Evolutionary conservation across 2,113 vertebrate genomes (phyloP).

Genomic region (Phycodurus eques): DNA sequence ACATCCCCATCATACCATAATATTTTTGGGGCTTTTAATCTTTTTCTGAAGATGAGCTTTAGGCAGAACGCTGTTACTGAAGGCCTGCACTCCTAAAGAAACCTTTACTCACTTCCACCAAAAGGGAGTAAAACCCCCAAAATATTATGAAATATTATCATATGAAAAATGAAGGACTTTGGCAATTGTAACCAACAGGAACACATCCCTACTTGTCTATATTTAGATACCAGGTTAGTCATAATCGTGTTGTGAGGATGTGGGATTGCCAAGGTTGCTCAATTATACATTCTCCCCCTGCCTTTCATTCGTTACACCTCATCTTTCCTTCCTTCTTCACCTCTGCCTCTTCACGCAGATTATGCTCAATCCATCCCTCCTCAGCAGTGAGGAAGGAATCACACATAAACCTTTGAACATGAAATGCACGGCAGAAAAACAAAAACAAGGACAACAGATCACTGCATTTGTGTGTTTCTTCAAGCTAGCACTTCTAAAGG

Average conservation of each 20-base stretch:
- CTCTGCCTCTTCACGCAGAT: conserved; percentile 65
- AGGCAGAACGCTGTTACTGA: background rate
- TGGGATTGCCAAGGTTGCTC: conserved; percentile 65
- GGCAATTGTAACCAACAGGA: conserved; percentile 15
- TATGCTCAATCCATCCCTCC: conserved; percentile 55
- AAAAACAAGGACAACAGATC: conserved; percentile 68
- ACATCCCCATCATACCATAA: background rate
- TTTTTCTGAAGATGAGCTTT: too few species aligned
- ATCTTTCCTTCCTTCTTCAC: conserved; percentile 61
- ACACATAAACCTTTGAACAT: conserved; percentile 69
- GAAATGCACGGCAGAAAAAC: conserved; percentile 63
- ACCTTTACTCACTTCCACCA: conserved; percentile 35
- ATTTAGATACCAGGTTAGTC: conserved; percentile 66
- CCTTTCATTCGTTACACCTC: conserved; percentile 65
- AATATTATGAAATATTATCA: conserved; percentile 55
- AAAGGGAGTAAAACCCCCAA: conserved; percentile 33
- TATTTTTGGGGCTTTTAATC: too few species aligned
- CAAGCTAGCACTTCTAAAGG: conserved; percentile 3
- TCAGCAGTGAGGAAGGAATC: conserved; percentile 51
- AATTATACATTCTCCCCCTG: conserved; percentile 64
- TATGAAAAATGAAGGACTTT: conserved; percentile 41
- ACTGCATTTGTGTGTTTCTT: conserved; percentile 42
- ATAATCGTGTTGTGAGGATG: conserved; percentile 62
- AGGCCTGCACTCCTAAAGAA: conserved; percentile 11
- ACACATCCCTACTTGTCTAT: conserved; percentile 45